Base-by-base conservation (phyloP, 2,888 invertebrate species). In the Cryptocephalus primarius region DNA sequence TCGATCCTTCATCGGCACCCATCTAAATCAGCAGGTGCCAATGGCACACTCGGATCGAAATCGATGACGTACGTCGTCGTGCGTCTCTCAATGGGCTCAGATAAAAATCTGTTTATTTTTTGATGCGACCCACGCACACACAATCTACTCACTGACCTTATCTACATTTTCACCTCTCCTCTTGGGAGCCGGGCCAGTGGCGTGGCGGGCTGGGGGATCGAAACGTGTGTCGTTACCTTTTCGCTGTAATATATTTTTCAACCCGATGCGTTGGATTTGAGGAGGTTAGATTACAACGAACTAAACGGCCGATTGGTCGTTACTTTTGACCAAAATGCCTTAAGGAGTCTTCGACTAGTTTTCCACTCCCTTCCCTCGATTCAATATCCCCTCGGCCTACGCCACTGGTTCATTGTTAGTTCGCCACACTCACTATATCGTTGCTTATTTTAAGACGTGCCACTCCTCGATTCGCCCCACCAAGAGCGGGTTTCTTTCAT, bases 401-500 rank as follows among this genome's bases (percentile, higher is more conserved):
- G 36, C 12, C 36, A n/a, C n/a, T 36, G 36, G 36, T 36, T 36
- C 36, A 36, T 36, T 36, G 36, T 36, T 36, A 36, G 12, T 12
- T 36, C 12, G 36, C n/a, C 36, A 36, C 6, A 36, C 36, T 36
- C 36, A 36, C 36, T 36, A 36, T 36, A 36, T 36, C 6, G 36
- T 2, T 36, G 36, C 36, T 36, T 36, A 36, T 36, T 36, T 36
- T 36, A 2, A 36, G 36, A 36, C 12, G 36, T 12, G 36, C 36
- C 36, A 36, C 36, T 36, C 36, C 36, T 36, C n/a, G 36, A 6
- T 11, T n/a, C 12, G 36, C 36, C 36, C 36, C 36, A 36, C 36
- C 36, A 36, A 11, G 12, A 22, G 22, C 22, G n/a, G 4, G 12
- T 36, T 36, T 36, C 36, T 55, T 60, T 59, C 61, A 62, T 62